Percentiles rank a stretch among this genome's conserved stretches.
Evolutionary conservation across 2,888 invertebrate genomes (phyloP).

Genomic region (Agonum fuliginosum): DNA sequence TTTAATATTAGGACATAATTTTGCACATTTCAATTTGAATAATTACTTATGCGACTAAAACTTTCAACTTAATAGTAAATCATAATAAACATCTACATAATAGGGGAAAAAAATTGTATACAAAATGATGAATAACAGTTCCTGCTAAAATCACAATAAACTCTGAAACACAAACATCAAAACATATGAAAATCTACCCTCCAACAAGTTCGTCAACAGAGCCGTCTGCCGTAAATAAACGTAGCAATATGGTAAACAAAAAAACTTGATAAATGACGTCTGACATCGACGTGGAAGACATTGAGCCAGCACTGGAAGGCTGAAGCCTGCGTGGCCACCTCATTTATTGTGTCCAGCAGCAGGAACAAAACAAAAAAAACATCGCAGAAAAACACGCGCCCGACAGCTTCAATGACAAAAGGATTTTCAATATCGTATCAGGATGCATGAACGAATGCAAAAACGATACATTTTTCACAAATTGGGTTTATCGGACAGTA

Average conservation of each 20-base stretch:
- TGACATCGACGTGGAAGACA: conserved; percentile 51
- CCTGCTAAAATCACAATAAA: too few relatives aligned
- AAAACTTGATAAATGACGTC: conserved; percentile 54
- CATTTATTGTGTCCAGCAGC: conserved; percentile 48
- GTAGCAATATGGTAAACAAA: conserved; percentile 43
- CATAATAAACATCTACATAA: too few relatives aligned
- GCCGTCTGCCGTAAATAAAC: conserved; percentile 13
- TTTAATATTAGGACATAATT: too few relatives aligned
- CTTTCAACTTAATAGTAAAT: too few relatives aligned
- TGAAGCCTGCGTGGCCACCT: too few relatives aligned
- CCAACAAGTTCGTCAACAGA: conserved; percentile 10
- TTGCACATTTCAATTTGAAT: too few relatives aligned
- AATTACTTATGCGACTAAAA: too few relatives aligned
- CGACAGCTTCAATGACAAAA: conserved; percentile 27
- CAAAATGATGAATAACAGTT: too few relatives aligned
- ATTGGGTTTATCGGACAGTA: conserved; percentile 25
- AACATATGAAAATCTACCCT: background rate
- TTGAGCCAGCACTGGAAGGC: conserved; percentile 7
- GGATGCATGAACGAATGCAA: conserved; percentile 14
- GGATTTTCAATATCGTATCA: conserved; percentile 30
- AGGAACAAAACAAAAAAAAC: conserved; percentile 40
- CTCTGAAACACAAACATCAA: conserved; percentile 14
- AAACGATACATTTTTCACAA: conserved; percentile 36
- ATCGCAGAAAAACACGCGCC: conserved; percentile 8
- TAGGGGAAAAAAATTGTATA: too few relatives aligned